A percentile compares a stretch with the other conserved stretches of the same genome.
phyloP scores from a whole-genome alignment of 2,113 vertebrate species.

The Apus apus region DNA sequence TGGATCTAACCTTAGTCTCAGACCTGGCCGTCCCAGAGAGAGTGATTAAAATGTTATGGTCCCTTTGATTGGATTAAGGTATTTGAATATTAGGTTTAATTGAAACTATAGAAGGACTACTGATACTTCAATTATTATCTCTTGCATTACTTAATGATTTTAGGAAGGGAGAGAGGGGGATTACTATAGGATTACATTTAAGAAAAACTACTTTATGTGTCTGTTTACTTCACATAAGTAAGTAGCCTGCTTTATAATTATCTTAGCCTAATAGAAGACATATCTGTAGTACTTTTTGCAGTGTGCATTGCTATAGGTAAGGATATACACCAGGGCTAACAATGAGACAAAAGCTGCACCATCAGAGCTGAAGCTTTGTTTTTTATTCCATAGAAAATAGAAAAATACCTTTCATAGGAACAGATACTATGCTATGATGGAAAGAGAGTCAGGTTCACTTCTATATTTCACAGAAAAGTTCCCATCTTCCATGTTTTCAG shows the following conservation, averaged over 20 bases:
- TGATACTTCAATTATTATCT: too few species aligned
- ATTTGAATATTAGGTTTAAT: too few species aligned
- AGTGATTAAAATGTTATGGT: too few species aligned
- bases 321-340: background rate
- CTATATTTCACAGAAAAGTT: background rate
- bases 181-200: background rate
- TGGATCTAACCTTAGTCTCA: too few species aligned
- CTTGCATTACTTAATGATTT: too few species aligned
- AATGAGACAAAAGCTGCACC: background rate
- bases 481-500: background rate
- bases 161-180: too few species aligned
- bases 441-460: background rate
- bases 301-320: background rate
- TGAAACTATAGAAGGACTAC: too few species aligned
- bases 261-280: background rate
- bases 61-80: too few species aligned
- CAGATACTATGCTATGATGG: background rate
- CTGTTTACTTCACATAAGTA: background rate
- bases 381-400: background rate
- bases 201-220: background rate
- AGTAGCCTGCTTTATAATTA: background rate
- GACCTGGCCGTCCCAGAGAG: too few species aligned
- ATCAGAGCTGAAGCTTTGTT: background rate
- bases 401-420: background rate
- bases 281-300: background rate